Percentiles rank a stretch among this genome's conserved stretches.
phyloP scores from a whole-genome alignment of 1,140 invertebrate genomes.

The Sitophilus oryzae region DNA sequence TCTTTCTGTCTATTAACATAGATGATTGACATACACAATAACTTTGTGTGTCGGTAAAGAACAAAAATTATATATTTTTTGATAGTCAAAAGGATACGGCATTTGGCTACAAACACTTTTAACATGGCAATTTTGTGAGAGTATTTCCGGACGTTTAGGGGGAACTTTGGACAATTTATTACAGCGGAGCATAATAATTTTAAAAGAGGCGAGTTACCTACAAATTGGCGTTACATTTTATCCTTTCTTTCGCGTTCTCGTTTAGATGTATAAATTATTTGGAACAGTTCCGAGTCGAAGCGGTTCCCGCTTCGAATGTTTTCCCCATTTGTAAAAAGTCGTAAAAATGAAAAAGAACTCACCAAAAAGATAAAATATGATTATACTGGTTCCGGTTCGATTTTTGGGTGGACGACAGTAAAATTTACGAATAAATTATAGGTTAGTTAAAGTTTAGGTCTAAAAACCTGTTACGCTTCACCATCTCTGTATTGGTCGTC shows the following conservation, averaged over 20 bases:
- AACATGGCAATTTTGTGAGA: not conserved
- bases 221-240: slow-evolving; percentile 2
- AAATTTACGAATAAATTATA: too few species aligned
- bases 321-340: not conserved
- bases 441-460: too few species aligned
- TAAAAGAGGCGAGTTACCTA: slow-evolving; percentile 2
- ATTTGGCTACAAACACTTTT: not conserved
- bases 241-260: too few species aligned
- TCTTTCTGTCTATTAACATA: too few species aligned
- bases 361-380: too few species aligned
- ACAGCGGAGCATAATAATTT: slow-evolving; percentile 3
- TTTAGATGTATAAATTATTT: slow-evolving; percentile 1
- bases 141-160: not conserved
- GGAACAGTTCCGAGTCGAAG: too few species aligned
- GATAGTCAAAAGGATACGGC: not conserved
- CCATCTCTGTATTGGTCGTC: too few species aligned
- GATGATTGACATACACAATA: too few species aligned
- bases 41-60: too few species aligned
- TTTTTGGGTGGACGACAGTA: too few species aligned
- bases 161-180: not conserved
- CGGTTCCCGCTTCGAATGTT: not conserved
- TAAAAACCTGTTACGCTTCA: too few species aligned
- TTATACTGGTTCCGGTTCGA: too few species aligned
- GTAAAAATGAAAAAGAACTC: not conserved
- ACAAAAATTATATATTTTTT: not conserved